phyloP scores from a whole-genome alignment of 2,113 vertebrate genomes.

The Phyllostomus hastatus region DNA sequence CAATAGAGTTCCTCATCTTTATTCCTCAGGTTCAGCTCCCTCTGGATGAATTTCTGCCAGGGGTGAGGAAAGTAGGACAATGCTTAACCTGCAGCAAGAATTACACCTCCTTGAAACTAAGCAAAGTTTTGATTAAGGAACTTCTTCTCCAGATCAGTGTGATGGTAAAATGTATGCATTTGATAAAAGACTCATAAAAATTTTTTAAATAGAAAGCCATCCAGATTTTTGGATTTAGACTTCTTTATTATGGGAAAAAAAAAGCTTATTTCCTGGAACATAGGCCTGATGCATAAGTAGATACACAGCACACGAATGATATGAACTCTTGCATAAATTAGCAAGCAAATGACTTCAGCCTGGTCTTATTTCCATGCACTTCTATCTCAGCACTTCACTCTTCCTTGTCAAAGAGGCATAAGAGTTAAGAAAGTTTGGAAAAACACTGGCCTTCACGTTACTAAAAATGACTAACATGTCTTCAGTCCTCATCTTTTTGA shows the following conservation, averaged over 20 bases:
- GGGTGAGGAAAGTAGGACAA: not conserved
- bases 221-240: not conserved
- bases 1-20: not conserved
- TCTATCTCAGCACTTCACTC: not conserved
- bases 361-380: not conserved
- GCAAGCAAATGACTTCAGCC: not conserved
- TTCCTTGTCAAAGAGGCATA: not conserved
- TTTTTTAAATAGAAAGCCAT: conserved; percentile 20
- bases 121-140: not conserved
- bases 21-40: not conserved
- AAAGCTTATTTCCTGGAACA: not conserved
- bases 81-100: not conserved
- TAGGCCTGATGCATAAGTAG: not conserved
- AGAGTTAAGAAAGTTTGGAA: not conserved
- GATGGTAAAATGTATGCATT: not conserved
- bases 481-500: conserved; percentile 10
- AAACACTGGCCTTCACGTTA: not conserved
- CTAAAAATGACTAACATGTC: not conserved
- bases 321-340: not conserved
- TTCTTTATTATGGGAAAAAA: conserved; percentile 16
- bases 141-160: not conserved
- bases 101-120: not conserved
- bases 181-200: not conserved
- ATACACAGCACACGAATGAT: not conserved
- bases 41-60: not conserved